These are phyloP conservation scores for Anorthoa munda DNA, from an alignment of 2,888 invertebrate genomes.

Conservation along the genomic window DNA sequence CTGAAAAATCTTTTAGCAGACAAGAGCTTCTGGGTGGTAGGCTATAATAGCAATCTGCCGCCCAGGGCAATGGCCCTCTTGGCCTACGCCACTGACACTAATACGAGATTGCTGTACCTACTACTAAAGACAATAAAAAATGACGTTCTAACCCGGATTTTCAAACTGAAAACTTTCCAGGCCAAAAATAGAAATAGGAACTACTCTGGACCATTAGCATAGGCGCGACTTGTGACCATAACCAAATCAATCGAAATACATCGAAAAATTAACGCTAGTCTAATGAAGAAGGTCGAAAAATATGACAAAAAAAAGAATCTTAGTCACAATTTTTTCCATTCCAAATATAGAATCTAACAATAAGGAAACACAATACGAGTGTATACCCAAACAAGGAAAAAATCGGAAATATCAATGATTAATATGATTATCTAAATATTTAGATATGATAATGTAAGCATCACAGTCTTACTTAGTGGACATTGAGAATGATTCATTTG, in stretches of 20 bases:
- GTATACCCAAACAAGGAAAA: conserved; percentile 7
- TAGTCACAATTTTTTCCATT: conserved; percentile 4
- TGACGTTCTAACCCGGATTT: neutral
- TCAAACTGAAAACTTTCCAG: neutral
- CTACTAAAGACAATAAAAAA: too few relatives aligned
- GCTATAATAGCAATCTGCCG: too few relatives aligned
- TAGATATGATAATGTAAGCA: conserved; percentile 35
- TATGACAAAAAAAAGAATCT: neutral
- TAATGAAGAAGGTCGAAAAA: conserved; percentile 5
- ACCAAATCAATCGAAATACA: neutral
- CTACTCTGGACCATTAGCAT: neutral
- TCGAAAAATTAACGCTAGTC: conserved; percentile 20
- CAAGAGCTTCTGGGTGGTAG: too few relatives aligned
- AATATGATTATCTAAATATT: conserved; percentile 38
- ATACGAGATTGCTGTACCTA: too few relatives aligned
- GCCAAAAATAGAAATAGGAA: neutral
- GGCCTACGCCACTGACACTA: too few relatives aligned
- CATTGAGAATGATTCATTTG: conserved; percentile 26
- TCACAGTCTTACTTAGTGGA: neutral
- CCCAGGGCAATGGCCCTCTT: too few relatives aligned
- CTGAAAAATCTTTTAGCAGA: too few relatives aligned
- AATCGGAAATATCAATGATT: conserved; percentile 33
- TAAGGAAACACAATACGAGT: conserved; percentile 28
- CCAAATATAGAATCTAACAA: conserved; percentile 36
- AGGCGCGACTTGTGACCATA: too few relatives aligned